Base-by-base conservation (phyloP, 2,888 invertebrate genomes). In the Electrophaes corylata region DNA sequence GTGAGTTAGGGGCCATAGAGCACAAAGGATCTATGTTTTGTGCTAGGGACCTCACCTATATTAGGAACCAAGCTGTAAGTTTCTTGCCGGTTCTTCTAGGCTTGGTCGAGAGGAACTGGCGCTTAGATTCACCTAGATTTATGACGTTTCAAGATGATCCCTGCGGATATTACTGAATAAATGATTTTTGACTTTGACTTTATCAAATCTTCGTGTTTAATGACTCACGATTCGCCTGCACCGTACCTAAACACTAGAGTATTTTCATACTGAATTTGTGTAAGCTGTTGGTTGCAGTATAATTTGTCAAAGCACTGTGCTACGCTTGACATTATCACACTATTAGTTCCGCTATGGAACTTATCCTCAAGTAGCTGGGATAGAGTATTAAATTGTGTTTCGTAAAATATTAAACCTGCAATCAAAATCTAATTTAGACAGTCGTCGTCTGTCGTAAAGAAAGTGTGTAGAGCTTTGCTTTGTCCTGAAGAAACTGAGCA, bases 281-380 rank as follows among this genome's bases (percentile, higher is more conserved):
- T 8, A 0, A 46, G 20, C 37, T 5, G 20, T 46, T 31, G 46
- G 40, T 40, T 53, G 40, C 40, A 53, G 37, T 41, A 16, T 31
- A 46, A 53, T 53, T 46, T 31, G 53, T 53, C 45, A 46, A 26
- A 14, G 52, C 29, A 46, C 14, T 39, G 45, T 16, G 14, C 14
- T 46, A 46, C 46, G 46, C 45, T 14, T 37, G 45, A 46, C 46
- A 53, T 53, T 46, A 53, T 40, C 46, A 40, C 46, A 53, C 53
- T 16, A 43, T 56, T 48, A 29, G 49, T 45, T 49, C 39, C 45
- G 56, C 49, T 37, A 48, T 56, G 44, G 31, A 49, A 49, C 49
- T 50, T 29, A 18, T 37, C 19, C 40, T 16, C 10, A 40, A 14
- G 26, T 29, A 37, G n/a, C 41, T 31, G 33, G 43, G 35, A 62